phyloP scores from a whole-genome alignment of 2,113 vertebrate species.

The Eleginops maclovinus region DNA sequence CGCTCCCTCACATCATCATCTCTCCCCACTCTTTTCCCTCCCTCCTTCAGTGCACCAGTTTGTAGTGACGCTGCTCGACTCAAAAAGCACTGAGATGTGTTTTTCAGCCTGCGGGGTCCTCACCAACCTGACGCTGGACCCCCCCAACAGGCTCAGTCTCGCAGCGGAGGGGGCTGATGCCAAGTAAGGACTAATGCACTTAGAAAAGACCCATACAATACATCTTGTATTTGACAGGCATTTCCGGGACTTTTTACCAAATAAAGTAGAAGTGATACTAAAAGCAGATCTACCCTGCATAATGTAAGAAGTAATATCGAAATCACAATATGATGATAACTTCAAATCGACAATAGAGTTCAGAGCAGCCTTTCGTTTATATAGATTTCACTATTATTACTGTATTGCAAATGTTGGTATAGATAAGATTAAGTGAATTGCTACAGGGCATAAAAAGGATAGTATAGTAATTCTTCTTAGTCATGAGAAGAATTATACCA shows the following conservation, averaged over 20 bases:
- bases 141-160: constrained; percentile 84
- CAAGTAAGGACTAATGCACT: constrained; percentile 86
- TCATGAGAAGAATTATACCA: no score
- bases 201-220: no score
- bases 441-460: no score
- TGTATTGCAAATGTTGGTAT: no score
- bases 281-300: not conserved
- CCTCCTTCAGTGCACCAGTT: constrained; percentile 89
- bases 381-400: no score
- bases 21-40: constrained; percentile 21
- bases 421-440: no score
- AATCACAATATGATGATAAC: no score
- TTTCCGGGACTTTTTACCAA: not conserved
- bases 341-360: no score
- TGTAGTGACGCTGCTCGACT: constrained; percentile 89
- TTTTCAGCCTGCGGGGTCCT: constrained; percentile 95
- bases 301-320: no score
- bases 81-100: constrained; percentile 91
- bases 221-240: not conserved
- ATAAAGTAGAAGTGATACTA: not conserved
- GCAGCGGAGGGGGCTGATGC: constrained; percentile 84
- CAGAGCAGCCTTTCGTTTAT: no score
- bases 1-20: constrained; percentile 19
- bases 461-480: no score
- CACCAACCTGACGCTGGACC: constrained; percentile 87